A percentile compares a stretch with the other conserved stretches of the same genome.
These are phyloP conservation scores for Hydra vulgaris DNA, from an alignment of 30 jellyfish, hydroid and myxozoan species.

Conservation along the genomic window DNA sequence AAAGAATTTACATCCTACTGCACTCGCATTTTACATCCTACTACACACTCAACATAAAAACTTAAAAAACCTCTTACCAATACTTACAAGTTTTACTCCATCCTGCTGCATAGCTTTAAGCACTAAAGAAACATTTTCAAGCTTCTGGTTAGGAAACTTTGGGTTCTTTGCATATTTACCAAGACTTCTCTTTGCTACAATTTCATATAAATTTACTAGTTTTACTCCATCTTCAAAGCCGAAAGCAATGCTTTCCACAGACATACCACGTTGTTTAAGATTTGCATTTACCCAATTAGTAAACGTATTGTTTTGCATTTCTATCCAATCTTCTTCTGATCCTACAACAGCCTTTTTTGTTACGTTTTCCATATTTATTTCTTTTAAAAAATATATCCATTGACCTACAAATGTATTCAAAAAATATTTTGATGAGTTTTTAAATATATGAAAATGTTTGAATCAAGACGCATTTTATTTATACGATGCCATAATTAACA, in stretches of 20 bases:
- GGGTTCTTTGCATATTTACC: conserved; percentile 90
- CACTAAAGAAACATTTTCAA: conserved; percentile 88
- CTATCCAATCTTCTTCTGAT: conserved; percentile 92
- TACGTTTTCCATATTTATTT: not conserved
- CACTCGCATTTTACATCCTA: too few species aligned
- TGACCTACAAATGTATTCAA: too few species aligned
- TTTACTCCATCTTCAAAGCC: conserved; percentile 92
- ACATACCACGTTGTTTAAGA: conserved; percentile 42
- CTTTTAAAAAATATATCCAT: too few species aligned
- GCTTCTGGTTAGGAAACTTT: conserved; percentile 72
- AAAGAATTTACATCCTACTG: too few species aligned
- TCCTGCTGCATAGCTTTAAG: conserved; percentile 84
- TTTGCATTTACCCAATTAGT: conserved; percentile 94
- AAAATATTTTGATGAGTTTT: too few species aligned
- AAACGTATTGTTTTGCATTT: conserved; percentile 89
- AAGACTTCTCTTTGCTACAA: conserved; percentile 60
- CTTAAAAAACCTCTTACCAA: conserved; percentile 46
- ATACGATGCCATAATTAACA: too few species aligned
- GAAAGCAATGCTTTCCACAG: conserved; percentile 56
- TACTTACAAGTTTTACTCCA: conserved; percentile 91
- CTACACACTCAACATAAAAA: too few species aligned
- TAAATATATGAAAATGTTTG: too few species aligned
- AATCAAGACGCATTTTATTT: too few species aligned
- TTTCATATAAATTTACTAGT: conserved; percentile 75
- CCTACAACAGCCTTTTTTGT: conserved; percentile 73